These are phyloP conservation scores for Passer montanus DNA, from an alignment of 2,113 vertebrate genomes.

Conservation along the genomic window DNA sequence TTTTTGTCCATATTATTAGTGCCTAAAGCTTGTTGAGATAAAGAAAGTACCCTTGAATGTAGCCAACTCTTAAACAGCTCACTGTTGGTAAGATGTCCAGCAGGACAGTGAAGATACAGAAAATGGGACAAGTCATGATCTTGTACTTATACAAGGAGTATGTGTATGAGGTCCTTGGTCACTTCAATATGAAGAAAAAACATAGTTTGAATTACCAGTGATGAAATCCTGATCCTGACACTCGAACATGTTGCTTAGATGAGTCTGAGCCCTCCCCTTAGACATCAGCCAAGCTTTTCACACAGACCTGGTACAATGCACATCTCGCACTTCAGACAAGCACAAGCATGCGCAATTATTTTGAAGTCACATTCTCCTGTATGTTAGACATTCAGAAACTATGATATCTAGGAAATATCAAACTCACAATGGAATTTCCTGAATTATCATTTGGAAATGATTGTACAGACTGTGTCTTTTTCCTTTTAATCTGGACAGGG, in stretches of 20 bases:
- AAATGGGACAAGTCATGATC: neutral
- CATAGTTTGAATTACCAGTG: neutral
- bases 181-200: neutral
- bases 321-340: neutral
- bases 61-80: neutral
- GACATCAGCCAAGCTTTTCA: neutral
- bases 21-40: neutral
- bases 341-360: neutral
- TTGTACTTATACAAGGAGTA: neutral
- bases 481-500: neutral
- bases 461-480: neutral
- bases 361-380: neutral
- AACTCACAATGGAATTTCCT: neutral
- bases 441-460: neutral
- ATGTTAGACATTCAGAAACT: neutral
- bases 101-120: neutral
- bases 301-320: neutral
- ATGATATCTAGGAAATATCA: neutral
- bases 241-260: neutral
- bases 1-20: neutral
- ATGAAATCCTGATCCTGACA: neutral
- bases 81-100: neutral
- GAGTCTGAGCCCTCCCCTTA: neutral
- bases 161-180: neutral
- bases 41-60: neutral